Evolutionary conservation across 1,140 invertebrate species (phyloP).

Genomic region (Adoxophyes honmai): DNA sequence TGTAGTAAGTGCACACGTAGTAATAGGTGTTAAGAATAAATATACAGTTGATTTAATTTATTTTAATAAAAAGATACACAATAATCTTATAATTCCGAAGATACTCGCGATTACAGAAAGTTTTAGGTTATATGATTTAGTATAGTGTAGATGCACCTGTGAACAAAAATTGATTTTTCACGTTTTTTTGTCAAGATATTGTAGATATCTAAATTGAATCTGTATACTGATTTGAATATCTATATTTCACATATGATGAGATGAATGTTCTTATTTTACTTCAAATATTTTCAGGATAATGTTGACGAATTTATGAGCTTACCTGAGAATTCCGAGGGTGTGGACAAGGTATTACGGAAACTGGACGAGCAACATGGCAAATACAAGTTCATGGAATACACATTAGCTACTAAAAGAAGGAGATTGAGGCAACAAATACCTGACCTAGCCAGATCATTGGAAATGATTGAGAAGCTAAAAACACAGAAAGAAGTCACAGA

Average conservation of each 20-base stretch:
- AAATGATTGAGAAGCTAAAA: conserved; percentile 94
- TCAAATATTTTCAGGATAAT: conserved; percentile 87
- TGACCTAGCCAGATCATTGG: conserved; percentile 93
- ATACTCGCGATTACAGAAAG: too few relatives aligned
- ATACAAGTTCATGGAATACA: conserved; percentile 98
- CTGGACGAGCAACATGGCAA: conserved; percentile 96
- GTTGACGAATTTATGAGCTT: conserved; percentile 94
- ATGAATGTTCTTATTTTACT: too few relatives aligned
- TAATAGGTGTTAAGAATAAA: conserved; percentile 7
- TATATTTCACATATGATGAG: too few relatives aligned
- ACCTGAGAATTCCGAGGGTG: conserved; percentile 87
- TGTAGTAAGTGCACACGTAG: conserved; percentile 79
- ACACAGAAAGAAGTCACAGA: conserved; percentile 87
- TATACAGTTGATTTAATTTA: too few relatives aligned
- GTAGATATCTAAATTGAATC: too few relatives aligned
- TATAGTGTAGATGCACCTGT: neutral
- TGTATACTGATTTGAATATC: too few relatives aligned
- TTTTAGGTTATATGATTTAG: conserved; percentile 3
- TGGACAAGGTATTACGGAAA: conserved; percentile 89
- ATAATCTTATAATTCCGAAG: too few relatives aligned
- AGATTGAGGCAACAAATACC: conserved; percentile 94
- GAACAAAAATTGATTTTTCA: conserved; percentile 8
- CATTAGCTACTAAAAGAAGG: conserved; percentile 88
- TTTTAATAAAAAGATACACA: too few relatives aligned
- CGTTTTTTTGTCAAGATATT: too few relatives aligned